These are phyloP conservation scores for Maccullochella peelii DNA, from an alignment of 2,113 vertebrate genomes.

Conservation along the genomic window DNA sequence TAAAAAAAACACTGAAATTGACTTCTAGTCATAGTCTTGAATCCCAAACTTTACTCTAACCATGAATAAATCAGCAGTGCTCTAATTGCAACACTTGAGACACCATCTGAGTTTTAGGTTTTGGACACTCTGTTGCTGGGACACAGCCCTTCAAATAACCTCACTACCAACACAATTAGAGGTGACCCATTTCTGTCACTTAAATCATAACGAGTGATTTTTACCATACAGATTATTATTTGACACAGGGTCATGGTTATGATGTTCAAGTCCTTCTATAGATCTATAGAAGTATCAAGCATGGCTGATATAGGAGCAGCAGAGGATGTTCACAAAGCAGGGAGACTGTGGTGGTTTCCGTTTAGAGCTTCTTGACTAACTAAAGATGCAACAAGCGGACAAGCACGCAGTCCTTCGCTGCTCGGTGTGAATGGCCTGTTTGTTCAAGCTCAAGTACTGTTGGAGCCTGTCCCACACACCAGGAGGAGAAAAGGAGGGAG, in stretches of 20 bases:
- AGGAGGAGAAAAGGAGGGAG: constrained; percentile 71
- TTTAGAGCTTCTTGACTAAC: constrained; percentile 61
- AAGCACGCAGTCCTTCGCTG: constrained; percentile 63
- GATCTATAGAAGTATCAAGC: constrained; percentile 42
- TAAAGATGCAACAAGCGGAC: constrained; percentile 72
- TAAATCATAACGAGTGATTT: constrained; percentile 46
- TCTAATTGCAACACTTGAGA: constrained; percentile 62
- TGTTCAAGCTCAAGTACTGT: constrained; percentile 80
- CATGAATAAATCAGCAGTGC: constrained; percentile 65
- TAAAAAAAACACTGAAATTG: constrained; percentile 42
- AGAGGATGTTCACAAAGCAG: constrained; percentile 44
- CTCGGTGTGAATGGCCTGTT: constrained; percentile 76
- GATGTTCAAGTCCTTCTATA: constrained; percentile 37
- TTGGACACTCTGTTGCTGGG: constrained; percentile 23
- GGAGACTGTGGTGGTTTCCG: constrained; percentile 56
- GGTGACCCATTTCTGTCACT: constrained; percentile 17
- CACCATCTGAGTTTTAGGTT: constrained; percentile 35
- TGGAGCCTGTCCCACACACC: constrained; percentile 75
- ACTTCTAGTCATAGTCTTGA: constrained; percentile 44
- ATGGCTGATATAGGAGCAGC: constrained; percentile 50
- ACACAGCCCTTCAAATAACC: constrained; percentile 36
- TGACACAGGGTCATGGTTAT: constrained; percentile 43
- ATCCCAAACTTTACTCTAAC: constrained; percentile 52
- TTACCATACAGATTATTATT: constrained; percentile 50
- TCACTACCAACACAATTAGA: constrained; percentile 29